A percentile compares a stretch with the other conserved stretches of the same genome.
Conservation (phyloP, 2,797 vertebrate species). For the Liparis tanakae region DNA sequence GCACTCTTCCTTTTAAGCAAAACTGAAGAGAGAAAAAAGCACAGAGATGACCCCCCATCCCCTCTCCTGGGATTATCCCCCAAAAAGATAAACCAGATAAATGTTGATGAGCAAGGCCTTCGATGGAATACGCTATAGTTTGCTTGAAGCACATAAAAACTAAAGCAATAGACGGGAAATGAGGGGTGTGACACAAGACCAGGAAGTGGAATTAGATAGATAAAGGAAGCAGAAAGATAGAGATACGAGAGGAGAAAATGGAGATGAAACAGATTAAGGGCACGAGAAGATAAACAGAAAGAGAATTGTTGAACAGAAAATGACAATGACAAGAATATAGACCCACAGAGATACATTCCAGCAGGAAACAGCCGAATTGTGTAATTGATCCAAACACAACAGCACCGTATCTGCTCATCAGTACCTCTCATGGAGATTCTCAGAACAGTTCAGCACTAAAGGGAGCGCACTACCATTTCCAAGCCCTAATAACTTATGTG, state of each 20-base stretch:
- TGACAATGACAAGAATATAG: constrained; percentile 23
- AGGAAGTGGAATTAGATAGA: constrained; percentile 30
- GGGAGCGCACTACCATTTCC: constrained; percentile 73
- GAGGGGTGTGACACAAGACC: constrained; percentile 40
- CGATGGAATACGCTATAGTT: constrained; percentile 27
- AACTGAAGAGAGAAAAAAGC: constrained; percentile 12
- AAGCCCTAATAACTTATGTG: constrained; percentile 79
- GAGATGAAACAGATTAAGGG: constrained; percentile 35
- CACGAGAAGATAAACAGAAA: constrained; percentile 24
- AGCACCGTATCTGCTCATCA: constrained; percentile 66
- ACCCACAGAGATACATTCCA: constrained; percentile 45
- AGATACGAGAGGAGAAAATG: constrained; percentile 33
- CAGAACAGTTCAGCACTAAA: constrained; percentile 74
- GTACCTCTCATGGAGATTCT: constrained; percentile 77
- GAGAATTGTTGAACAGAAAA: constrained; percentile 16
- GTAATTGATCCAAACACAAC: constrained; percentile 75
- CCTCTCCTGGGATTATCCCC: constrained; percentile 51
- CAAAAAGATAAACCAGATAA: constrained; percentile 65
- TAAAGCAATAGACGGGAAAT: constrained; percentile 48
- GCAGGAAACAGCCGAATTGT: constrained; percentile 64
- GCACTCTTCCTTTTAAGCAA: background rate
- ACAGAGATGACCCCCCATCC: constrained; percentile 25
- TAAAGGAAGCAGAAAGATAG: constrained; percentile 36
- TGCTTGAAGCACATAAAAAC: constrained; percentile 42
- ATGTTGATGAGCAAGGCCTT: constrained; percentile 62